Percentiles rank a stretch among this genome's conserved stretches.
Conservation (phyloP, 1,140 invertebrate species). For the Cyclargus thomasi region DNA sequence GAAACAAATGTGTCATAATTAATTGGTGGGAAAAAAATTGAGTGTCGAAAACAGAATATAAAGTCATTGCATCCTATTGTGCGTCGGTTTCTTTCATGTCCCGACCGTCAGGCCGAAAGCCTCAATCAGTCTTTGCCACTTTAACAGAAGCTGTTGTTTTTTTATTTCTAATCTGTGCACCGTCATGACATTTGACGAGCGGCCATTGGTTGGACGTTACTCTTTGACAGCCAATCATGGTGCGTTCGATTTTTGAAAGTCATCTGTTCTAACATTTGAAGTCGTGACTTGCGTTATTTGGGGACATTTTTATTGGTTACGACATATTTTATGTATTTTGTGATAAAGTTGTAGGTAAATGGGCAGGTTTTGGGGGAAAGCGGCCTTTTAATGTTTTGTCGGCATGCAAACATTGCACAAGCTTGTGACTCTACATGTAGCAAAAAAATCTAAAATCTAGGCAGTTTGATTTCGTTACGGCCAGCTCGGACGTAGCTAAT, state of each 20-base stretch:
- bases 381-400: background rate
- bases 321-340: slow-evolving; percentile 22
- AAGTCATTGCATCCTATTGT: slow-evolving; percentile 15
- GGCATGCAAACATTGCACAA: background rate
- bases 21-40: slow-evolving; percentile 14
- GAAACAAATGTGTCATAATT: slow-evolving; percentile 12
- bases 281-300: slow-evolving; percentile 43
- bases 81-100: slow-evolving; percentile 21
- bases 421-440: background rate
- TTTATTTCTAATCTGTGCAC: slow-evolving; percentile 50
- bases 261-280: slow-evolving; percentile 56
- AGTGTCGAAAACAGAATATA: slow-evolving; percentile 14
- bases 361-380: background rate
- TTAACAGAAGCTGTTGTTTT: slow-evolving; percentile 57
- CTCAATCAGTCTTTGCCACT: slow-evolving; percentile 36
- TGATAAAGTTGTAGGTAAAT: slow-evolving; percentile 10
- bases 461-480: background rate
- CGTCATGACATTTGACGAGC: slow-evolving; percentile 63
- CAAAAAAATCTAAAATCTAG: background rate
- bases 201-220: slow-evolving; percentile 47
- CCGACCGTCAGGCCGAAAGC: slow-evolving; percentile 18
- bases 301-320: slow-evolving; percentile 29
- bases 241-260: slow-evolving; percentile 55
- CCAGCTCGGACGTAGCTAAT: background rate
- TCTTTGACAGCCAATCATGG: slow-evolving; percentile 62